Conservation (phyloP, 2,113 vertebrate species). For the Vanacampus margaritifer region DNA sequence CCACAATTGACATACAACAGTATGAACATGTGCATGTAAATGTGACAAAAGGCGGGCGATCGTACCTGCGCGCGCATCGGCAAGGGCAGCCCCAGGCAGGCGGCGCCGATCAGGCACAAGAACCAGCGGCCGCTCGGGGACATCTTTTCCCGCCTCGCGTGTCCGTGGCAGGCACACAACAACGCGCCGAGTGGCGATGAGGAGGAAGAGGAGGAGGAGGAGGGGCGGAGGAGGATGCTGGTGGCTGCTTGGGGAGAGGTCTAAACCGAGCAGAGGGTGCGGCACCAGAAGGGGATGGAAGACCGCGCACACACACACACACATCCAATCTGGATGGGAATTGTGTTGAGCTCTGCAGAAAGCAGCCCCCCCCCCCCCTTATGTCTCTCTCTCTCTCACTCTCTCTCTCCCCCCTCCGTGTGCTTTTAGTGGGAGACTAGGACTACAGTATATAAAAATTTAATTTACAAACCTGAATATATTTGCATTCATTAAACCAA, state of each 20-base stretch:
- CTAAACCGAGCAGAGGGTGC: conserved; percentile 49
- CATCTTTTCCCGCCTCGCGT: conserved; percentile 61
- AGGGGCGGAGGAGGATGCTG: conserved; percentile 16
- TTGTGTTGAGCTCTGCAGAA: conserved; percentile 63
- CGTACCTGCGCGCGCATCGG: conserved; percentile 66
- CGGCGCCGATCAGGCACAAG: conserved; percentile 65
- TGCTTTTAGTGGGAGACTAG: not conserved
- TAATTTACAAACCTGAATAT: not conserved
- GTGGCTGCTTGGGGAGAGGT: conserved; percentile 38
- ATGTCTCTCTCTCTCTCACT: conserved; percentile 1
- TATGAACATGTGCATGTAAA: conserved; percentile 5
- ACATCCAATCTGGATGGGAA: conserved; percentile 20
- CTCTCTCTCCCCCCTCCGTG: not conserved
- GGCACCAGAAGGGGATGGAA: conserved; percentile 48
- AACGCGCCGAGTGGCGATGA: conserved; percentile 4
- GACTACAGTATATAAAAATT: not conserved
- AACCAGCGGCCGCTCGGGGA: conserved; percentile 61
- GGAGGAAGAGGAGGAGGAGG: conserved; percentile 1
- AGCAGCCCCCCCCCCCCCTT: conserved; percentile 5
- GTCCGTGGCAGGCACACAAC: not conserved
- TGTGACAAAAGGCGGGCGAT: no score
- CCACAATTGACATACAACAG: conserved; percentile 2
- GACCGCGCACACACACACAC: conserved; percentile 11
- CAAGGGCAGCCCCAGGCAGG: conserved; percentile 65
- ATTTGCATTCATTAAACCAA: not conserved